Conservation (phyloP, 1,140 invertebrate genomes). For the Pomacea maculata region DNA sequence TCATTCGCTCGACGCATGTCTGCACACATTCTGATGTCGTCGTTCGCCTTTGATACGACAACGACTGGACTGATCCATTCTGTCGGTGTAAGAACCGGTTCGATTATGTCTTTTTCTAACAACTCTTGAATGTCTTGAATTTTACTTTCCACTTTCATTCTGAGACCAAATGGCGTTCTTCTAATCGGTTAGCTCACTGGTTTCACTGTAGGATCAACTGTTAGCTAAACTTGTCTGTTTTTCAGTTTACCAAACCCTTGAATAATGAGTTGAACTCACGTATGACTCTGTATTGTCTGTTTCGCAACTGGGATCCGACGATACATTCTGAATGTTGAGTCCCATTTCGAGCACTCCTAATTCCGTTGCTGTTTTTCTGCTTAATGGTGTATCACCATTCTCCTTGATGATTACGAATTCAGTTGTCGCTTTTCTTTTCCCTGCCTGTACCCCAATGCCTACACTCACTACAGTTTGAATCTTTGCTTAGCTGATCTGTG, state of each 20-base stretch:
- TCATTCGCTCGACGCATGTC: slow-evolving; percentile 50
- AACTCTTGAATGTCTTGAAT: slow-evolving; percentile 39
- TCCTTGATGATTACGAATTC: neutral
- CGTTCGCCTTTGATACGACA: slow-evolving; percentile 41
- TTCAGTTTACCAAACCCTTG: slow-evolving; percentile 10
- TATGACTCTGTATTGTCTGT: neutral
- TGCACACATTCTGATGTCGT: slow-evolving; percentile 51
- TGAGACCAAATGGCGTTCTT: slow-evolving; percentile 8
- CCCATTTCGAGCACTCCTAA: slow-evolving; percentile 6
- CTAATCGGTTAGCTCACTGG: slow-evolving; percentile 8
- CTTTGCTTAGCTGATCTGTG: no score
- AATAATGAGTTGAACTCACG: neutral
- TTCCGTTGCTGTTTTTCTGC: slow-evolving; percentile 7
- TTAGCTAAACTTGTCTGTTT: neutral
- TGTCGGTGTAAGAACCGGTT: slow-evolving; percentile 40
- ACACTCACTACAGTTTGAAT: no score
- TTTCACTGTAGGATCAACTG: neutral
- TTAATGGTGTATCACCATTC: neutral
- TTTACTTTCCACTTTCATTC: slow-evolving; percentile 27
- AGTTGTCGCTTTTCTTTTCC: neutral
- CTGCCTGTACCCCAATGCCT: neutral
- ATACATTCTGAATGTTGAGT: neutral
- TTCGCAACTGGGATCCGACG: neutral
- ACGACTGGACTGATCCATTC: slow-evolving; percentile 49
- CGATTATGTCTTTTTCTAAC: slow-evolving; percentile 41